phyloP scores from a whole-genome alignment of 2,113 vertebrate species.

The Ceratotherium simum region DNA sequence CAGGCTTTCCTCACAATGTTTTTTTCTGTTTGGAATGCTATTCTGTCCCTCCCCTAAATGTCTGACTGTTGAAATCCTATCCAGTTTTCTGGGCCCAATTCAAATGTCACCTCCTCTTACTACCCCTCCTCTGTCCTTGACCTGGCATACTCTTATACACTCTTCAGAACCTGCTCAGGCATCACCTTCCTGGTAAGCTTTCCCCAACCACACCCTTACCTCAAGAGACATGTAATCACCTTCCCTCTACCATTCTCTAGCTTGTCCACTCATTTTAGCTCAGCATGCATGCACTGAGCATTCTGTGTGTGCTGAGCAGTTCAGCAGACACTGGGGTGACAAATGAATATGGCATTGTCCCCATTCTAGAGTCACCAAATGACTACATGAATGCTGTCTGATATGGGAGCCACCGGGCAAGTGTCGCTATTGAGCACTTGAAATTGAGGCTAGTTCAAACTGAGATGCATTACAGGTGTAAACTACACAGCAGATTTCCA shows the following conservation, averaged over 20 bases:
- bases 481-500: neutral
- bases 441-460: neutral
- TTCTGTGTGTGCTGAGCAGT: neutral
- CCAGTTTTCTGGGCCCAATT: neutral
- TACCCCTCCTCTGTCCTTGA: neutral
- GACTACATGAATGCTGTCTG: neutral
- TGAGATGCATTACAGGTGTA: accelerated
- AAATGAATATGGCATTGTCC: neutral
- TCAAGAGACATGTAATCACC: accelerated
- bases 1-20: neutral
- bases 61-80: neutral
- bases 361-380: neutral
- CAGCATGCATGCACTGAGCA: no score
- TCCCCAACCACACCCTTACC: no score
- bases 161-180: neutral
- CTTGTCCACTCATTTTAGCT: neutral
- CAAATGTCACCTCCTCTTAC: neutral
- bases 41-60: neutral
- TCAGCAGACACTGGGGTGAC: neutral
- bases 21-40: neutral
- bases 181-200: neutral
- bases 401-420: neutral
- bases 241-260: accelerated
- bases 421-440: neutral
- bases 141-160: neutral